phyloP scores from a whole-genome alignment of 1,140 invertebrate species.

The Aricia agestis region DNA sequence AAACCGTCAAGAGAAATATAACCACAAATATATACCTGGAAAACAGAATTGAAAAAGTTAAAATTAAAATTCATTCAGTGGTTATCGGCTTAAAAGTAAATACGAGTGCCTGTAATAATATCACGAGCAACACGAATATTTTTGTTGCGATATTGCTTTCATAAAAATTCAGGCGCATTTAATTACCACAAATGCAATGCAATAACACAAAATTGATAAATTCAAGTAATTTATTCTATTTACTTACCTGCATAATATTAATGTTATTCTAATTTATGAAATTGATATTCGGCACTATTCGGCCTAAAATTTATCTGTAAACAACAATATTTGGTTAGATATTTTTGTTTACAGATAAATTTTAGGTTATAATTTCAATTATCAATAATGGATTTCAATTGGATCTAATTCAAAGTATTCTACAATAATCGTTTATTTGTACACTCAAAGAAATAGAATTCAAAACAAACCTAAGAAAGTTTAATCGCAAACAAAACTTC shows the following conservation, averaged over 20 bases:
- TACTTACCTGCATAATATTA: not conserved
- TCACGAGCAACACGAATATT: not conserved
- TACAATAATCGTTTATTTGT: no score
- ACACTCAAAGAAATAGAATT: not conserved
- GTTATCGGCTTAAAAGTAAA: not conserved
- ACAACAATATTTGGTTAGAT: not conserved
- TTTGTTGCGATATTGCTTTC: not conserved
- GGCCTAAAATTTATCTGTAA: no score
- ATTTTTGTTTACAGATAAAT: not conserved
- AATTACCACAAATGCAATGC: no score
- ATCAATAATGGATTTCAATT: not conserved
- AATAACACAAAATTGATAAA: no score
- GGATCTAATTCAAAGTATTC: not conserved
- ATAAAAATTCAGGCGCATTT: not conserved
- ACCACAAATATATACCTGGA: conserved; percentile 34
- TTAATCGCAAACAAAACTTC: not conserved
- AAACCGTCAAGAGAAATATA: conserved; percentile 22
- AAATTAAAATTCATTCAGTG: not conserved
- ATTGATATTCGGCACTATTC: not conserved
- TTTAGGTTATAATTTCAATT: not conserved
- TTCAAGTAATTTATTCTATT: not conserved
- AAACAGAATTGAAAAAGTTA: conserved; percentile 18
- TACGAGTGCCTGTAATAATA: not conserved
- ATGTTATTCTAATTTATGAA: not conserved
- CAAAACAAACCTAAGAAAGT: not conserved